Evolutionary conservation across 1,140 invertebrate genomes (phyloP).

Genomic region (Pentalonia nigronervosa): DNA sequence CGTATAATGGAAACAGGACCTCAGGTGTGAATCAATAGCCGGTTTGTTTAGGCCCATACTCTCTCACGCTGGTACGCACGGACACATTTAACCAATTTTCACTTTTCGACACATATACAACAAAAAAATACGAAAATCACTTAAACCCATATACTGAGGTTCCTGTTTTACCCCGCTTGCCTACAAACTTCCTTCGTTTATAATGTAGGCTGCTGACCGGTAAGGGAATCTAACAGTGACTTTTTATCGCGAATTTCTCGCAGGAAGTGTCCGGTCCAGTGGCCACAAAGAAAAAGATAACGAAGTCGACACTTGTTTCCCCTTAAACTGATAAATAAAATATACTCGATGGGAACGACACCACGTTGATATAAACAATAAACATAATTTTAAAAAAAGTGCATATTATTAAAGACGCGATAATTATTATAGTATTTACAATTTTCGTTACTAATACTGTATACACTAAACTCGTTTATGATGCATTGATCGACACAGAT

Average conservation of each 20-base stretch:
- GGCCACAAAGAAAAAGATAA: conserved; percentile 33
- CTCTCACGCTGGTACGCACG: conserved; percentile 31
- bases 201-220: background rate
- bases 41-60: conserved; percentile 51
- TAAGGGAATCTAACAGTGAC: background rate
- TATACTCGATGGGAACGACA: conserved; percentile 1
- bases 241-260: conserved; percentile 54
- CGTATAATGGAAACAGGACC: conserved; percentile 40
- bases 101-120: conserved; percentile 16
- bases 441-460: background rate
- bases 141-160: conserved; percentile 26
- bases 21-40: conserved; percentile 55
- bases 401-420: background rate
- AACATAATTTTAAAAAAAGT: background rate
- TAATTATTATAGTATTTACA: background rate
- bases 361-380: background rate
- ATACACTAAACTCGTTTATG: background rate
- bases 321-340: conserved; percentile 27
- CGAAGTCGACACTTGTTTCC: conserved; percentile 37
- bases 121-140: conserved; percentile 54
- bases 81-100: conserved; percentile 31
- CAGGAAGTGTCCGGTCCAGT: conserved; percentile 55
- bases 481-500: background rate
- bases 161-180: background rate
- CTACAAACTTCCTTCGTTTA: background rate